phyloP scores from a whole-genome alignment of 1,140 invertebrate genomes.

The Drosophila varians region DNA sequence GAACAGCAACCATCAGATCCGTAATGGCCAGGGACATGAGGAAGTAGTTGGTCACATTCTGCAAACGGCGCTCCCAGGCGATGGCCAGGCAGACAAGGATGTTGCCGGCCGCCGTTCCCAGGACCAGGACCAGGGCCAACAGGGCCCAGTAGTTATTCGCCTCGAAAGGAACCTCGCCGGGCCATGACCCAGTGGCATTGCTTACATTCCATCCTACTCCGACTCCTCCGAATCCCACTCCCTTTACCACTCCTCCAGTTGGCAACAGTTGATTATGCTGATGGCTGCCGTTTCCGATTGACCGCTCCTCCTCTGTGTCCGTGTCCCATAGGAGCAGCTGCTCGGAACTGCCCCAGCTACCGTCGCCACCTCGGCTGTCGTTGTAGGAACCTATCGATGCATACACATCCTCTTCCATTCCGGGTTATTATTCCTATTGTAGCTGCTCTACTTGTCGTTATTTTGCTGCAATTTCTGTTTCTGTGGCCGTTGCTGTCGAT shows the following conservation, averaged over 20 bases:
- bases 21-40: conserved; percentile 97
- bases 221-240: background rate
- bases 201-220: conserved; percentile 41
- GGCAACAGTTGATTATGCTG: conserved; percentile 17
- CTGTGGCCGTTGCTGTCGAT: conserved; percentile 20
- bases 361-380: conserved; percentile 32
- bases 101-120: conserved; percentile 95
- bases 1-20: conserved; percentile 95
- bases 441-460: conserved; percentile 18
- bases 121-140: conserved; percentile 90
- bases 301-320: background rate
- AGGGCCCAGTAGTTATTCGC: conserved; percentile 90
- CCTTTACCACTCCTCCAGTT: background rate
- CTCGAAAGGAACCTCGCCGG: conserved; percentile 55
- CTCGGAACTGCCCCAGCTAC: conserved; percentile 56
- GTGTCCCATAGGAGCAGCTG: conserved; percentile 46
- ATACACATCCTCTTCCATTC: conserved; percentile 78
- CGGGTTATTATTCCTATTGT: conserved; percentile 51
- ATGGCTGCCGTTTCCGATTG: conserved; percentile 26
- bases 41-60: conserved; percentile 98
- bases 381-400: conserved; percentile 62
- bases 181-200: conserved; percentile 29
- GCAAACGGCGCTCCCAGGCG: conserved; percentile 92
- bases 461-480: background rate
- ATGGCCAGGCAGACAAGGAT: conserved; percentile 97